A percentile compares a stretch with the other conserved stretches of the same genome.
phyloP scores from a whole-genome alignment of 2,797 vertebrate species.

The Aldrovandia affinis region DNA sequence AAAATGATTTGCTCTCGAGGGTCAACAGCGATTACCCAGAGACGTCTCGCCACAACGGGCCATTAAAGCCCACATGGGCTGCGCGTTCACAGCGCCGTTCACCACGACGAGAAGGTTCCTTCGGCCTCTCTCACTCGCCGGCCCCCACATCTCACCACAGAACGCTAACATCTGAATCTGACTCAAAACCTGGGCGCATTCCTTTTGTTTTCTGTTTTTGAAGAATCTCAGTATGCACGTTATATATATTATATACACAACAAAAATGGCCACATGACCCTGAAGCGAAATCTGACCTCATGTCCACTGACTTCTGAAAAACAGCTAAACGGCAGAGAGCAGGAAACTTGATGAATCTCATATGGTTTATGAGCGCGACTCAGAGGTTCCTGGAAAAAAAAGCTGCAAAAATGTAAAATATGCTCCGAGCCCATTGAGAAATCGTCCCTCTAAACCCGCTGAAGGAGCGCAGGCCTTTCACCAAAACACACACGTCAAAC shows the following conservation, averaged over 20 bases:
- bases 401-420: conserved; percentile 66
- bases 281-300: neutral
- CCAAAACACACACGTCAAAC: neutral
- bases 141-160: neutral
- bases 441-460: conserved; percentile 20
- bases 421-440: conserved; percentile 44
- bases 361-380: conserved; percentile 56
- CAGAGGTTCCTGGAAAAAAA: conserved; percentile 62
- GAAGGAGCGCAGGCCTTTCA: neutral
- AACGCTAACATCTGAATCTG: neutral
- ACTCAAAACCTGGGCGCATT: neutral
- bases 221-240: neutral
- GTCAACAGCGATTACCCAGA: conserved; percentile 47
- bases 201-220: neutral
- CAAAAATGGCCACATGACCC: neutral
- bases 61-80: conserved; percentile 52
- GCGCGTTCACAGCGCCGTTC: neutral
- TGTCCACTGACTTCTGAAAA: neutral
- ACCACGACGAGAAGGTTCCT: neutral
- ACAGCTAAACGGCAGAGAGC: conserved; percentile 54
- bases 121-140: neutral
- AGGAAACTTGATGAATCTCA: conserved; percentile 63
- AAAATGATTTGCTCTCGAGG: conserved; percentile 47
- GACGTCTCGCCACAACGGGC: conserved; percentile 37
- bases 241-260: neutral